Base-by-base conservation (phyloP, 1,140 invertebrate species). In the Papilio dardanus region DNA sequence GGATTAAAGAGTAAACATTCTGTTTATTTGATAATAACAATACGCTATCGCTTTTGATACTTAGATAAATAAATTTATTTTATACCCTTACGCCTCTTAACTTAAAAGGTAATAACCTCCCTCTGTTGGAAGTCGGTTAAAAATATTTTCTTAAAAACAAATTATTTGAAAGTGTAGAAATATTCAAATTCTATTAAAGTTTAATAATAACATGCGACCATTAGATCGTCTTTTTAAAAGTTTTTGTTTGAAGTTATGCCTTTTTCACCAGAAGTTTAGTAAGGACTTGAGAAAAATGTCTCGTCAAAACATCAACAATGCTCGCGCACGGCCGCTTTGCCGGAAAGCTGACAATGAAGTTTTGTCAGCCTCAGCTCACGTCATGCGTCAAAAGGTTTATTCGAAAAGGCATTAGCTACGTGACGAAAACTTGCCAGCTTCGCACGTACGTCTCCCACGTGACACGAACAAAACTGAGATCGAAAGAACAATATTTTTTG, bases 351-450 rank as follows among this genome's bases (percentile, higher is more conserved):
- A 68, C 67, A 68, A 40, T 24, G 35, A 37, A 35, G 67, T 68
- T 68, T 68, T 68, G 67, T 68, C 33, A 68, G 33, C 67, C 67
- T 40, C 37, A 68, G 14, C 67, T 68, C 33, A 40, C 54, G 67
- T 68, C 67, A 37, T 28, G 67, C 19, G 35, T 68, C 67, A 68
- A 35, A 68, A 24, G 35, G 19, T 68, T 68, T 68, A 68, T 68
- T 68, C 37, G 67, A 19, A 42, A 68, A 28, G 67, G 67, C 54
- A 62, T 62, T 62, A 62, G 10, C 21, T 6, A 24, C 54, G 54
- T 62, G 10, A 30, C 24, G 54, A 28, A 10, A 62, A 62, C 54
- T 28, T 62, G 8, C 21, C 54, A 62, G 54, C 54, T 28, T 28
- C 28, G 24, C 54, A 62, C 54, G 54, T 62, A 28, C 54, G 54